A percentile compares a stretch with the other conserved stretches of the same genome.
phyloP scores from a whole-genome alignment of 1,140 invertebrate genomes.

The Thaumatotibia leucotreta region DNA sequence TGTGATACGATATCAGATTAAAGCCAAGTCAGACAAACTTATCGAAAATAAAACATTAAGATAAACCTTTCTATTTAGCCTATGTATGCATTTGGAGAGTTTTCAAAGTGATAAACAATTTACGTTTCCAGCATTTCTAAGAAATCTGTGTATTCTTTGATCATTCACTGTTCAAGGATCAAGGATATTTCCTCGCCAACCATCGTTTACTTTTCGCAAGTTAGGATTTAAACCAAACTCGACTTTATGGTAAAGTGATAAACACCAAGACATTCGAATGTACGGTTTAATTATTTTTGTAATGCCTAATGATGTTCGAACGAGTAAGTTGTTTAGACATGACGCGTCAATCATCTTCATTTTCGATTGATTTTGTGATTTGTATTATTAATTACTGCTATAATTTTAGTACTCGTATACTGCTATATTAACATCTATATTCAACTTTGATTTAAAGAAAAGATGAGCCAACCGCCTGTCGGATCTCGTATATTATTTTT shows the following conservation, averaged over 20 bases:
- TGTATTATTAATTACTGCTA: no score
- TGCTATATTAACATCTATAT: no score
- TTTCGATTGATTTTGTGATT: not conserved
- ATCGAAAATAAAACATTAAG: no score
- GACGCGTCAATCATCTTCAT: not conserved
- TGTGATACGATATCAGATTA: no score
- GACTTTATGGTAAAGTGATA: not conserved
- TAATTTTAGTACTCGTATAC: no score
- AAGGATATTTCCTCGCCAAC: not conserved
- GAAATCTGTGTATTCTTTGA: not conserved
- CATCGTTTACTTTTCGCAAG: not conserved
- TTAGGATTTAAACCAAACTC: not conserved
- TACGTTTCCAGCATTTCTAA: not conserved
- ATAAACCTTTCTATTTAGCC: no score
- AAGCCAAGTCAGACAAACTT: no score
- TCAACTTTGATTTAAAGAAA: no score
- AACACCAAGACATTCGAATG: not conserved
- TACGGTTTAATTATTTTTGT: not conserved
- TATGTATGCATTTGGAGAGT: no score
- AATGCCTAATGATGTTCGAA: not conserved
- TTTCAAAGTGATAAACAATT: no score
- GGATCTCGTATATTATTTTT: no score
- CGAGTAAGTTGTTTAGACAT: not conserved
- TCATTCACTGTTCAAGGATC: not conserved
- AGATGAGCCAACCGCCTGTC: no score